Evolutionary conservation across 2,113 vertebrate genomes (phyloP).

Genomic region (Lichenostomus cassidix): DNA sequence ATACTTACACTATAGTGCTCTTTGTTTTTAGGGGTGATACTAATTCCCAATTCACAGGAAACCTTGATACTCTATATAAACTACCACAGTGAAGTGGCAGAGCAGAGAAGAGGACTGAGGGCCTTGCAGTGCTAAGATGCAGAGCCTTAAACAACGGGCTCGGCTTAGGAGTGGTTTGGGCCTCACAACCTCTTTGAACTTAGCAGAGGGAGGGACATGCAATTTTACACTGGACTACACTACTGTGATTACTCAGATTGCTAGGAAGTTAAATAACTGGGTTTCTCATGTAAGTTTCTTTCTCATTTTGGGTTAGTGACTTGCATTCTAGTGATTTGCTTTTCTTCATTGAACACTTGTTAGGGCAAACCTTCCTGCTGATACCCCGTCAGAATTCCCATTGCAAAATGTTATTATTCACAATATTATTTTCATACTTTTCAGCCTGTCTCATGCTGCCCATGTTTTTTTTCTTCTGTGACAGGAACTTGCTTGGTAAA

Average conservation of each 20-base stretch:
- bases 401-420: constrained; percentile 15
- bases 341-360: neutral
- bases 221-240: neutral
- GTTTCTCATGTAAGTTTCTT: neutral
- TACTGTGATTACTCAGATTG: neutral
- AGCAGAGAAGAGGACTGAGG: neutral
- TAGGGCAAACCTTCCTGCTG: neutral
- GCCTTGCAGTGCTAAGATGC: neutral
- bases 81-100: neutral
- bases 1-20: neutral
- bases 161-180: neutral
- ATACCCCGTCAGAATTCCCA: constrained; percentile 3
- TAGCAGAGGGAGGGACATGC: neutral
- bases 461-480: constrained; percentile 18
- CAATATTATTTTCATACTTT: neutral
- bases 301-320: neutral
- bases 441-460: neutral
- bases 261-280: constrained; percentile 6
- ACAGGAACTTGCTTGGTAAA: constrained; percentile 66
- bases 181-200: neutral
- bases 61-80: neutral
- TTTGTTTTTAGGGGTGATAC: neutral
- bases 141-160: neutral
- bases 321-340: constrained; percentile 2
- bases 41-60: neutral